Evolutionary conservation across 2,113 vertebrate genomes (phyloP), one percentile per base, ranked within the genome.

Genomic region (Gracilinanus agilis): DNA sequence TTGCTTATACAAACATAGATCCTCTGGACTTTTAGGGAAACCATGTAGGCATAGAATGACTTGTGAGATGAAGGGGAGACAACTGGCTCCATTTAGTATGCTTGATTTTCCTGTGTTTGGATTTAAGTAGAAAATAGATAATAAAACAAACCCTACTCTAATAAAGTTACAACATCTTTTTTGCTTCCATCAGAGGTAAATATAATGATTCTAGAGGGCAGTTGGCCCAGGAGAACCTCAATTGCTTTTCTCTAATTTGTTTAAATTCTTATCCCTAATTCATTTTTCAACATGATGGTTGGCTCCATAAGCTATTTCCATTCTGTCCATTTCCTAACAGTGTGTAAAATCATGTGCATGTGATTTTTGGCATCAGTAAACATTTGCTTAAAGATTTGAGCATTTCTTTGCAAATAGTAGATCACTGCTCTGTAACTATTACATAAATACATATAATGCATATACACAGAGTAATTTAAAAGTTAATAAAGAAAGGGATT

Each of bases 111-210:
- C 55, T 29, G 1, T 55, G 44, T 92, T 23, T 56, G 91, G 24
- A 44, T 93, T 94, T 95, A 92, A 91, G 95, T 94, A 67, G 19
- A n/a, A 24, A 24, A 56, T 92, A 55, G 88, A 89, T 40, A 19
- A 2, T 53, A 54, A 91, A 53, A 88, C 25, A 92, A 29, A 90
- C 40, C 54, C 24, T 4, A 44, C 58, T 88, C 19, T 90, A 54
- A 94, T 21, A 44, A 88, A 53, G 94, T 92, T 90, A 75, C 1
- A 9, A 9, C 2, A 2, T 90, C 53, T 44, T 55, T 83, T 40
- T 25, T 27, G 2, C 34, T 24, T 40, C 25, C 2, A 2, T n/a
- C 11, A 83, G 27, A 94, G 90, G 29, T 83, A 83, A 83, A 83
- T 8, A n/a, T 40, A 19, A 75, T 75, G 61, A 40, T 75, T 75